A percentile compares a stretch with the other conserved stretches of the same genome.
phyloP scores from a whole-genome alignment of 2,888 invertebrate genomes.

The Ophion obscuratus region DNA sequence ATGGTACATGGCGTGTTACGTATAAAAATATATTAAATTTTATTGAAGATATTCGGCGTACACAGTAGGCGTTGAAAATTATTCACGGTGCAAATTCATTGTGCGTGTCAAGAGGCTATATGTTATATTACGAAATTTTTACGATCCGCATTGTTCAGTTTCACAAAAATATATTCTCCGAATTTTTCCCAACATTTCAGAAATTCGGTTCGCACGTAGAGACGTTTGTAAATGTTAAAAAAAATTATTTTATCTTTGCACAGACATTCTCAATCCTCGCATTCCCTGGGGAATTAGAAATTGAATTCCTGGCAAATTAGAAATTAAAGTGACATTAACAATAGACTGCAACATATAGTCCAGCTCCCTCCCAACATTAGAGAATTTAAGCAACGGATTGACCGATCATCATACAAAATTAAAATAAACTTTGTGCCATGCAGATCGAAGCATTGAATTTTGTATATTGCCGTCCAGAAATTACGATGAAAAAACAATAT shows the following conservation, averaged over 20 bases:
- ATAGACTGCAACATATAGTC: constrained; percentile 53
- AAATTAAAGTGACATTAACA: constrained; percentile 33
- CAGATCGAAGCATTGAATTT: constrained; percentile 58
- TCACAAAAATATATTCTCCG: not conserved
- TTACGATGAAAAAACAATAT: constrained; percentile 36
- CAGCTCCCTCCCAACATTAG: constrained; percentile 45
- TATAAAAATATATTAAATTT: not conserved
- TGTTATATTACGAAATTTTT: not conserved
- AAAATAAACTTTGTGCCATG: constrained; percentile 54
- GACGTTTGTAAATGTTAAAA: not conserved
- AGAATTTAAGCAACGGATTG: constrained; percentile 42
- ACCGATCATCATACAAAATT: constrained; percentile 20
- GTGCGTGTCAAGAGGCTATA: not conserved
- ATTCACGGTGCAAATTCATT: not conserved
- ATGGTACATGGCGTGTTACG: not conserved
- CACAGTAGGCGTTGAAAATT: too few species aligned
- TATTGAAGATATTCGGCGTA: not conserved
- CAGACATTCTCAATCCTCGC: constrained; percentile 26
- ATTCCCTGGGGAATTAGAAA: constrained; percentile 49
- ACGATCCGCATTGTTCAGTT: not conserved
- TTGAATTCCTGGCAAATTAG: constrained; percentile 57
- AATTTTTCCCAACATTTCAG: not conserved
- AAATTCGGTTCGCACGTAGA: not conserved
- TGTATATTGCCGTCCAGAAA: constrained; percentile 66
- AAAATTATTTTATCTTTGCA: not conserved